Conservation (phyloP, 2,888 invertebrate genomes). For the Ormia ochracea region DNA sequence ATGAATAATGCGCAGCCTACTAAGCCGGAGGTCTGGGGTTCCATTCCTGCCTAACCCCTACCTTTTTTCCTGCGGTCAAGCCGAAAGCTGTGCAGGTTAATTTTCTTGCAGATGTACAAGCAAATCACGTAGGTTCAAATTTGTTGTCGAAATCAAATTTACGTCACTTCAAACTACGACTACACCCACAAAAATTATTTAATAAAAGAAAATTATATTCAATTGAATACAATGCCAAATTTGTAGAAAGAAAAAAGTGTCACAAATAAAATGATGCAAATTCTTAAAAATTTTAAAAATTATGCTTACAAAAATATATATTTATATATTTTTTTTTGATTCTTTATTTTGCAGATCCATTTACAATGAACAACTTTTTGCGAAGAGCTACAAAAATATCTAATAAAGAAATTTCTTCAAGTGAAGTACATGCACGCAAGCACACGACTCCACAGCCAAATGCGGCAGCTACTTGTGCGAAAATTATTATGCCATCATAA, state of each 20-base stretch:
- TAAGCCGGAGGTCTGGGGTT: too few relatives aligned
- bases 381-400: not conserved
- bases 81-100: too few relatives aligned
- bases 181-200: constrained; percentile 45
- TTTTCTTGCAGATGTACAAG: not conserved
- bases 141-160: constrained; percentile 13
- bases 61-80: not conserved
- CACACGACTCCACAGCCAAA: too few relatives aligned
- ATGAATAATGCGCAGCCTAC: too few relatives aligned
- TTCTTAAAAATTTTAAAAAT: not conserved
- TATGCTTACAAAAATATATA: constrained; percentile 23
- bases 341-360: constrained; percentile 13
- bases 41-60: too few relatives aligned
- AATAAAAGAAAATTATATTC: constrained; percentile 34
- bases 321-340: constrained; percentile 17
- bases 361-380: not conserved
- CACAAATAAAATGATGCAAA: constrained; percentile 16
- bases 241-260: constrained; percentile 18
- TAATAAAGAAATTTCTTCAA: not conserved
- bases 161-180: constrained; percentile 2
- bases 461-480: not conserved
- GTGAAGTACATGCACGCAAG: not conserved
- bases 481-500: constrained; percentile 6
- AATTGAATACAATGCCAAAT: constrained; percentile 52
- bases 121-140: constrained; percentile 2